These are phyloP conservation scores for Cheilosia variabilis DNA, from an alignment of 2,888 invertebrate genomes.

Conservation along the genomic window DNA sequence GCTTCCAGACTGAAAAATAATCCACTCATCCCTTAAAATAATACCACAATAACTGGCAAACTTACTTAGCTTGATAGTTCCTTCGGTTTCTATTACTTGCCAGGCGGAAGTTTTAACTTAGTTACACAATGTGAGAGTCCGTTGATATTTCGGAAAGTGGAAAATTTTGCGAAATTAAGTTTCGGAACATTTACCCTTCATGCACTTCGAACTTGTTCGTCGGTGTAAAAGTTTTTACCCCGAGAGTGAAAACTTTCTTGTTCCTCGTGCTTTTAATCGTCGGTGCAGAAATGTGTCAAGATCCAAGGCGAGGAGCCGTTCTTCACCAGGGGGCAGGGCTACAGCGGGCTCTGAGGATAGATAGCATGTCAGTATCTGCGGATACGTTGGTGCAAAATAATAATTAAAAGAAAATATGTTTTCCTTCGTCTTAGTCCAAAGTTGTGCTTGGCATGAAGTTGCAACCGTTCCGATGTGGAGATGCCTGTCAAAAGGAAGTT, in stretches of 20 bases:
- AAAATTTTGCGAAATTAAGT: conserved; percentile 74
- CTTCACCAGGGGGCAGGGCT: not conserved
- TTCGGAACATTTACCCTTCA: conserved; percentile 66
- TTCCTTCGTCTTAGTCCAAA: conserved; percentile 28
- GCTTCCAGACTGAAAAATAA: not conserved
- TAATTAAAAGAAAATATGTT: conserved; percentile 74
- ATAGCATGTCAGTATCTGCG: conserved; percentile 67
- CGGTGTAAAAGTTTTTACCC: conserved; percentile 55
- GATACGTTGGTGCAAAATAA: conserved; percentile 74
- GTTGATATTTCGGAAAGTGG: conserved; percentile 41
- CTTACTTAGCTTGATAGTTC: conserved; percentile 27
- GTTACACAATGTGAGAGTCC: conserved; percentile 52
- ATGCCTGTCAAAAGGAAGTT: conserved; percentile 51
- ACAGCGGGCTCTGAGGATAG: conserved; percentile 36
- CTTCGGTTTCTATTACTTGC: conserved; percentile 37
- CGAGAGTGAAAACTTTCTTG: conserved; percentile 66
- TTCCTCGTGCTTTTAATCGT: conserved; percentile 73
- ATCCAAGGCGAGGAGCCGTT: conserved; percentile 4
- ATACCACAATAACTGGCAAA: conserved; percentile 38
- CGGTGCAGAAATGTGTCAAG: conserved; percentile 71
- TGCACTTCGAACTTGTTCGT: conserved; percentile 63
- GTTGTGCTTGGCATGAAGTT: conserved; percentile 42
- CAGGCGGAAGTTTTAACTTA: conserved; percentile 43
- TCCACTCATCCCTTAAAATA: not conserved
- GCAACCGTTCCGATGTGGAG: conserved; percentile 36